A percentile compares a stretch with the other conserved stretches of the same genome.
phyloP scores from a whole-genome alignment of 2,113 vertebrate genomes.

The Thomomys bottae region DNA sequence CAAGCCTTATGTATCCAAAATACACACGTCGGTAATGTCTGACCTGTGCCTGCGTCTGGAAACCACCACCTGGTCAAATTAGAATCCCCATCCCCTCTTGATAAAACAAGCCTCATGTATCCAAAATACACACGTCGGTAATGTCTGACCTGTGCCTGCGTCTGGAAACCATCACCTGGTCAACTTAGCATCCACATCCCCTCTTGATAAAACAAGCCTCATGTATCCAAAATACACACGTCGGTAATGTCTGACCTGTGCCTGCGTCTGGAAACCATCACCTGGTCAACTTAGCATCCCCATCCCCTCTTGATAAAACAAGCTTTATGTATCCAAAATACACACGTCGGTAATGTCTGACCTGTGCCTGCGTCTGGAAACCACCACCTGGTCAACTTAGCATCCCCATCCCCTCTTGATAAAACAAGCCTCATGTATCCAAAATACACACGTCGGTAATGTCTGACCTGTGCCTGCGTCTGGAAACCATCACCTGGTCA shows the following conservation, averaged over 20 bases:
- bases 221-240: not conserved
- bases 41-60: not conserved
- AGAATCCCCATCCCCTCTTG: not conserved
- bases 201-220: not conserved
- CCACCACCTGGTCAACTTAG: not conserved
- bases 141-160: not conserved
- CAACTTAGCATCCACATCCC: not conserved
- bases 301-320: not conserved
- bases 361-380: not conserved
- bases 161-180: not conserved
- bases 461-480: not conserved
- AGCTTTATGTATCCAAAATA: not conserved
- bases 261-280: not conserved
- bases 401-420: not conserved
- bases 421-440: not conserved
- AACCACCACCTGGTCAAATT: not conserved
- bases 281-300: not conserved
- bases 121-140: not conserved
- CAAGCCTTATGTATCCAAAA: not conserved
- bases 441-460: not conserved
- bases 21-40: not conserved
- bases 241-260: not conserved
- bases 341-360: not conserved
- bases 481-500: not conserved
- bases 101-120: not conserved